These are phyloP conservation scores for Alsophila aescularia DNA, from an alignment of 2,888 invertebrate species.

Conservation along the genomic window DNA sequence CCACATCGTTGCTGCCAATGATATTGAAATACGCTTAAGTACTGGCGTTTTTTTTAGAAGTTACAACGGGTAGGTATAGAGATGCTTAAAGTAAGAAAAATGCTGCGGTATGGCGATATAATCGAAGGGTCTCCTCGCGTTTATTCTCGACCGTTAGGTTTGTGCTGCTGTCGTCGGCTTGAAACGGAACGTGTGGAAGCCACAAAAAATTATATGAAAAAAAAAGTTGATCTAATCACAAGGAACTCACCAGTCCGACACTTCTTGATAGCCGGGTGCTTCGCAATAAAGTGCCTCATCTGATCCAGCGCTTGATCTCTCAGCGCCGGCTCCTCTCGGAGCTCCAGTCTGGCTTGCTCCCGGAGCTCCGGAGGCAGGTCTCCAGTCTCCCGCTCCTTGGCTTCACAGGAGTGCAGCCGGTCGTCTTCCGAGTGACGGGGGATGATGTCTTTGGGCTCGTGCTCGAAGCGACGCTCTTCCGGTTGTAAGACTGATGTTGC, in stretches of 20 bases:
- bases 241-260: conserved; percentile 88
- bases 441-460: conserved; percentile 63
- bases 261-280: conserved; percentile 91
- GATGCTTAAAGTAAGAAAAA: too few species aligned
- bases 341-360: conserved; percentile 88
- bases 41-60: too few species aligned
- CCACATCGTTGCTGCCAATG: too few species aligned
- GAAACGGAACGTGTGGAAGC: too few species aligned
- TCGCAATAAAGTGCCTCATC: conserved; percentile 92
- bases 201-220: too few species aligned
- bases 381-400: conserved; percentile 71
- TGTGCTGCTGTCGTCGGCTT: too few species aligned
- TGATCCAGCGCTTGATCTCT: conserved; percentile 90
- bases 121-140: too few species aligned
- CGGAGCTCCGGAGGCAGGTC: conserved; percentile 83
- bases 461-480: conserved; percentile 68
- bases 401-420: conserved; percentile 60
- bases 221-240: not conserved
- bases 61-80: too few species aligned
- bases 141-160: too few species aligned
- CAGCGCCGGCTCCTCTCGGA: conserved; percentile 91
- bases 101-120: too few species aligned
- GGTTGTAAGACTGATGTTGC: conserved; percentile 79
- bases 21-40: too few species aligned
- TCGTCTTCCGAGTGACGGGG: conserved; percentile 72